phyloP scores from a whole-genome alignment of 2,888 invertebrate species.

The Temnothorax rugatulus region DNA sequence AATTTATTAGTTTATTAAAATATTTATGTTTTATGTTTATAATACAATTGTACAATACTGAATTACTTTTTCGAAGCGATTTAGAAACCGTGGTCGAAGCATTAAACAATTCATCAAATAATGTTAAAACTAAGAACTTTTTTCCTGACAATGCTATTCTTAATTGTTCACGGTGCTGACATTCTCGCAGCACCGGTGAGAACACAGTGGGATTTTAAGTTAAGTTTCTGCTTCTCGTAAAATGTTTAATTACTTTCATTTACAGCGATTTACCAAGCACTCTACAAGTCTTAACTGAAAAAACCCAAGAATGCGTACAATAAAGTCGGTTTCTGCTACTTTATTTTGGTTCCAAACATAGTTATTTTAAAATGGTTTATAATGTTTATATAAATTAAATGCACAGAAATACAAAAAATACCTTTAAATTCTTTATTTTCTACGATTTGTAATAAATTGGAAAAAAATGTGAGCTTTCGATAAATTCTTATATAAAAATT shows the following conservation, averaged over 20 bases:
- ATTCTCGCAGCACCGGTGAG: neutral
- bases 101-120: neutral
- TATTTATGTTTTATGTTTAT: neutral
- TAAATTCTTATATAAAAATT: neutral
- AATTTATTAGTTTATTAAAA: neutral
- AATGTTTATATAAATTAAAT: neutral
- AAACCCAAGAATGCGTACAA: conserved; percentile 20
- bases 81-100: neutral
- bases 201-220: conserved; percentile 40
- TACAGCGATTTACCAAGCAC: conserved; percentile 24
- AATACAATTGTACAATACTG: neutral
- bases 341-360: conserved; percentile 5
- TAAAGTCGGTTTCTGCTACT: conserved; percentile 11
- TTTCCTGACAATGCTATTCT: conserved; percentile 1
- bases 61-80: neutral
- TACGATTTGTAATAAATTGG: neutral
- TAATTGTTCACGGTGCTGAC: conserved; percentile 14
- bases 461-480: neutral
- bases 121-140: conserved; percentile 2
- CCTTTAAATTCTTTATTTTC: neutral
- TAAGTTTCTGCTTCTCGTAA: conserved; percentile 39
- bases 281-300: conserved; percentile 13
- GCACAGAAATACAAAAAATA: neutral
- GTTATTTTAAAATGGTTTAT: neutral
- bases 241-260: conserved; percentile 51